Base-by-base conservation (phyloP, 1,140 invertebrate species). In the Callitettix versicolor region DNA sequence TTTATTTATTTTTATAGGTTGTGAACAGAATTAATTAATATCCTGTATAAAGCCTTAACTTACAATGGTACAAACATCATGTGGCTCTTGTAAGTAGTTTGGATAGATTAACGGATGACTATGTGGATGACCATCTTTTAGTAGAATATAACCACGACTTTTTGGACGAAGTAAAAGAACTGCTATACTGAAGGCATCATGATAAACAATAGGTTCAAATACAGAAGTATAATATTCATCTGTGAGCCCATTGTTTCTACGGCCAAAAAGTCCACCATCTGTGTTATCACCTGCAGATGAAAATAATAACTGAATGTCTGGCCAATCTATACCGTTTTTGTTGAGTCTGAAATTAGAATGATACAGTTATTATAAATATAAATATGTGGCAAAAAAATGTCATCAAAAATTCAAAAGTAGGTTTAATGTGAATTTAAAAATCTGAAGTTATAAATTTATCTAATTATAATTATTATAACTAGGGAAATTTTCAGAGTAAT, bases 81-180 rank as follows among this genome's bases (percentile, higher is more conserved):
- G 66, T 0, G 79, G 78, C 68, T 88, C 71, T 0, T 76, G 68
- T 44, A 85, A 84, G 66, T 91, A 93, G 63, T 88, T 88, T 1
- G 91, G 85, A 66, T 85, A 82, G 33, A 95, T 89, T 5, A 79
- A 65, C 0, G 92, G 91, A 62, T 84, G 76, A 0, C 79, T 73
- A n/a, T 72, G 68, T 0, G 88, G 83, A 65, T 92, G 75, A 0
- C 68, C 66, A n/a, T 79, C 79, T 40, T 64, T 69, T 0, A 93
- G 63, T 54, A 78, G 73, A 1, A 93, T 68, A 41, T 73, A 75
- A 6, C 90, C 89, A 43, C 74, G 72, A 47, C 85, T 87, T 54
- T 76, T 77, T 0, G 89, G 88, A 51, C 84, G 71, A 49, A 88
- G 63, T 17, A 88, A 57, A 56, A 86, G 66, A 0, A 84, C 82